These are phyloP conservation scores for Chromobotia macracanthus DNA, from an alignment of 2,797 vertebrate genomes.

Conservation along the genomic window DNA sequence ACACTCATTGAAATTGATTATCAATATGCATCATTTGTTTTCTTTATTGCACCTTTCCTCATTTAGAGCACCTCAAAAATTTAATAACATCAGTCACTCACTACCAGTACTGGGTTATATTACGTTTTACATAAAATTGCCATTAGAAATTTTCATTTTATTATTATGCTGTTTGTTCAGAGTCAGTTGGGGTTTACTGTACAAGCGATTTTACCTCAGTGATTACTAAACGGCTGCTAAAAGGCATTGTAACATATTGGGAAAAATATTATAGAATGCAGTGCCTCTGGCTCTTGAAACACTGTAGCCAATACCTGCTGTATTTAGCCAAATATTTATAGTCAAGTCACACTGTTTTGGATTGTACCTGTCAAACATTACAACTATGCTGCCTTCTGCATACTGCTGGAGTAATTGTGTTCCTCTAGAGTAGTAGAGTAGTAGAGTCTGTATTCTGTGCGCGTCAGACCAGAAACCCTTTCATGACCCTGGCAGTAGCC, in stretches of 20 bases:
- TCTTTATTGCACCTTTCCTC: constrained; percentile 59
- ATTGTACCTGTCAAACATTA: constrained; percentile 6
- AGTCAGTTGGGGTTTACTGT: constrained; percentile 28
- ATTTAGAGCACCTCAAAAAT: constrained; percentile 53
- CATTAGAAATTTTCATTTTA: constrained; percentile 45
- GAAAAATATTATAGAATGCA: constrained; percentile 5
- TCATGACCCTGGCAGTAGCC: constrained; percentile 37
- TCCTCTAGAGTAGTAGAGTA: no score
- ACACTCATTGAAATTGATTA: constrained; percentile 64
- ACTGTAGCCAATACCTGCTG: constrained; percentile 1
- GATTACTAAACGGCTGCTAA: constrained; percentile 20
- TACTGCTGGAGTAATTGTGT: background rate
- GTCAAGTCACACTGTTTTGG: constrained; percentile 27
- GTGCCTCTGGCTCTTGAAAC: background rate
- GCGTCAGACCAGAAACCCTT: constrained; percentile 7
- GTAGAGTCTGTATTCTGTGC: constrained; percentile 24
- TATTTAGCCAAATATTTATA: constrained; percentile 13
- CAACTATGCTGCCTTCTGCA: background rate
- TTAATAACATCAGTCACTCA: constrained; percentile 56
- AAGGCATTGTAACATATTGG: background rate
- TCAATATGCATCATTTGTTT: constrained; percentile 63
- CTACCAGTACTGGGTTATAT: constrained; percentile 45
- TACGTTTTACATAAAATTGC: constrained; percentile 28
- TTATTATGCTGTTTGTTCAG: constrained; percentile 37
- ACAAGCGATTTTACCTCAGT: constrained; percentile 14